These are phyloP conservation scores for Megalurothrips usitatus DNA, from an alignment of 2,888 invertebrate species.

Conservation along the genomic window DNA sequence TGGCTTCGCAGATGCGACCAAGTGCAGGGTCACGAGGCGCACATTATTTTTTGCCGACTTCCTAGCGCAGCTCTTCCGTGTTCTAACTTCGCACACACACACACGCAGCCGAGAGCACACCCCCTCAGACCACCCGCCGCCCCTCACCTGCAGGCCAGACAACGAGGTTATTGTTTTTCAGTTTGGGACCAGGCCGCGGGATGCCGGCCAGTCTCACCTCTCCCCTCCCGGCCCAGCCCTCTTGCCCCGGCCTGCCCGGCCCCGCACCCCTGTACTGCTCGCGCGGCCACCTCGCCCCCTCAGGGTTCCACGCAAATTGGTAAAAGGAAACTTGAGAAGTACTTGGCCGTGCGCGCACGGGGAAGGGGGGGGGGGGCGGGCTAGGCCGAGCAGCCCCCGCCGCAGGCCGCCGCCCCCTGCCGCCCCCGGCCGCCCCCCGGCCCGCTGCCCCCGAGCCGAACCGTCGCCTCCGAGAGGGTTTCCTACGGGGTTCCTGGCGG, in stretches of 20 bases:
- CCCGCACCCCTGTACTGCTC: not conserved
- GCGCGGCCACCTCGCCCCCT: constrained; percentile 3
- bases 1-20: no score
- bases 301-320: constrained; percentile 21
- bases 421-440: not conserved
- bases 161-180: constrained; percentile 24
- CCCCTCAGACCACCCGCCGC: not conserved
- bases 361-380: not conserved
- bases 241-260: not conserved
- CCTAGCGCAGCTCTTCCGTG: no score
- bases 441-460: not conserved
- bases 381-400: not conserved
- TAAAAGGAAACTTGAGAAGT: constrained; percentile 26
- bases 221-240: not conserved
- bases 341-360: constrained; percentile 16
- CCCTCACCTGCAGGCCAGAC: not conserved
- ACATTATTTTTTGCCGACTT: no score
- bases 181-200: not conserved
- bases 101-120: no score
- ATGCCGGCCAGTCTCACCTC: not conserved
- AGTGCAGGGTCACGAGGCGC: no score
- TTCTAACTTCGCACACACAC: no score
- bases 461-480: not conserved
- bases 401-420: no score
- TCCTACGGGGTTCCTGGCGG: not conserved